Evolutionary conservation across 2,797 vertebrate genomes (phyloP), one percentile per base, ranked within the genome.

Genomic region (Lateolabrax maculatus): DNA sequence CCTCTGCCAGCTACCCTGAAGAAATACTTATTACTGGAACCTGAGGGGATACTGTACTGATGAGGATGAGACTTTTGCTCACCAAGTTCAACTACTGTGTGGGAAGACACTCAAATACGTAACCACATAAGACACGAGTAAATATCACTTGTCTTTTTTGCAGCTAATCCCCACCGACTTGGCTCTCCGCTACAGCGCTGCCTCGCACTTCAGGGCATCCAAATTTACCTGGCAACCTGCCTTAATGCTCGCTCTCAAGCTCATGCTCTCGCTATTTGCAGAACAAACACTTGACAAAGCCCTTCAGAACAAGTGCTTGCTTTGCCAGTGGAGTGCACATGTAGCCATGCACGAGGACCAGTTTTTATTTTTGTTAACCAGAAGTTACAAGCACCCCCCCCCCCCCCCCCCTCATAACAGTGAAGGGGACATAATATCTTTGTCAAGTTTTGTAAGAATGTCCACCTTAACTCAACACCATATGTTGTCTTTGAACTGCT

Each of bases 11-110:
- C 70, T 5, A 55, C 87, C n/a, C 75, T 98, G 85, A 96, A 97
- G 93, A 96, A 90, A 68, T 98, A 98, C 82, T 49, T 98, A 83
- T 90, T 97, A 36, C 92, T 98, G 90, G 95, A 98, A 36, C 97
- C 97, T 15, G 95, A 97, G 87, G 97, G 97, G 41, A 79, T 96
- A 48, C 95, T 97, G 39, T 92, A 94, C 86, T 93, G 84, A 94
- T 9, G 4, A 4, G n/a, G 41, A 43, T 58, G 25, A 71, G 19
- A 56, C 18, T 1, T 36, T 9, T 46, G 18, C n/a, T n/a, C n/a
- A n/a, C n/a, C n/a, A n/a, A n/a, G 11, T 57, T 9, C 2, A 21
- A 19, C 25, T 39, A 3, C 1, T 8, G 9, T 15, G 9, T 25
- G 29, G 4, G 25, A 60, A 5, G 5, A 15, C 21, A 29, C 8